Percentiles rank a stretch among this genome's conserved stretches.
Evolutionary conservation across 2,113 vertebrate species (phyloP).

Genomic region (Monopterus albus): DNA sequence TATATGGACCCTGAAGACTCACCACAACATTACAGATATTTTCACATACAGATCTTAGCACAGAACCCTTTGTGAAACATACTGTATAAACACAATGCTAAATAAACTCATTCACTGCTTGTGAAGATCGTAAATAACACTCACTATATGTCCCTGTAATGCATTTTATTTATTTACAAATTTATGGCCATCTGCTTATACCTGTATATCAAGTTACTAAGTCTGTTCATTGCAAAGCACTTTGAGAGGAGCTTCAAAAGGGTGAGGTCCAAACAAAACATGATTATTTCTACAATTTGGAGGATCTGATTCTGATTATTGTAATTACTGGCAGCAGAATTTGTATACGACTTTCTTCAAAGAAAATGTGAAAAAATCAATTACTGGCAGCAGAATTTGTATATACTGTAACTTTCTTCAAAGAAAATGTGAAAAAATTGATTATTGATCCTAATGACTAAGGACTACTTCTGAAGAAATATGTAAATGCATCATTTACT

Average conservation of each 20-base stretch:
- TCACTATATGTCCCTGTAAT: no score
- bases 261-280: background rate
- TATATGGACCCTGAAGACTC: conserved; percentile 11
- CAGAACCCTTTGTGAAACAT: background rate
- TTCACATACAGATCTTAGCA: background rate
- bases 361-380: background rate
- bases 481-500: conserved; percentile 10
- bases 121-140: no score
- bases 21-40: background rate
- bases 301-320: background rate
- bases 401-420: background rate
- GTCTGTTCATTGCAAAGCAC: background rate
- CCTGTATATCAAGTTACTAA: no score
- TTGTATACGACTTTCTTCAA: background rate
- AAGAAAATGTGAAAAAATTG: background rate
- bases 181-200: no score
- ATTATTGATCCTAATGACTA: no score
- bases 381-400: background rate
- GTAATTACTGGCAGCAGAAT: background rate
- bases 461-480: background rate
- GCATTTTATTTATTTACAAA: no score
- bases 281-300: background rate
- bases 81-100: background rate
- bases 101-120: background rate
- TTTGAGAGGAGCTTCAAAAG: background rate